Base-by-base conservation (phyloP, 1,140 invertebrate genomes). In the Callitettix versicolor region DNA sequence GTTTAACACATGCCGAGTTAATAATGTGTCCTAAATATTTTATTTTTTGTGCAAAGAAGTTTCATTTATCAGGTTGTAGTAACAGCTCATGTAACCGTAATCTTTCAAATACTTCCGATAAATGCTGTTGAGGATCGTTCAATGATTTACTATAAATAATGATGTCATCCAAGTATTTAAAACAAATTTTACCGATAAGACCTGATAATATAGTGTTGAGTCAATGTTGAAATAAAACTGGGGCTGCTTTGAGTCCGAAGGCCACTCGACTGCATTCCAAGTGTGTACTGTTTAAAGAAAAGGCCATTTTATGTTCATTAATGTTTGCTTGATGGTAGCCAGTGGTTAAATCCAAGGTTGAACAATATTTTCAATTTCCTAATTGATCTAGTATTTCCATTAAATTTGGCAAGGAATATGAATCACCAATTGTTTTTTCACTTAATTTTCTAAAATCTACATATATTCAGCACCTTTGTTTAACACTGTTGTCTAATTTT, bases 391-490 rank as follows among this genome's bases (percentile, higher is more conserved):
- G 58, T 14, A 65, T 63, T 14, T 74, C 69, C 18, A 66, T 65
- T 2, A 76, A 73, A 15, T 69, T 64, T 4, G 75, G 74, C 6
- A 77, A 51, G 1, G 75, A 75, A 60, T 67, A 76, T 12, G 58
- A 44, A 56, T 77, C 72, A 3, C 38, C 24, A 7, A 53, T 38
- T 14, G 59, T 66, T n/a, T 51, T 20, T 14, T 58, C 53, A 47
- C 65, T 66, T 6, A 64, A 11, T 38, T 40, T 53, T 22, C 62
- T 41, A 36, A 60, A 63, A 47, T 65, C 63, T 9, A 60, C 40
- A 1, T 51, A 48, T 7, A 63, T 18, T 18, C 63, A 15, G 3
- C 34, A 63, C 43, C 51, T 56, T 30, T 12, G 22, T 43, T 20
- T 47, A 4, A 42, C 53, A 18, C 26, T 24, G 7, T n/a, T 11